Evolutionary conservation across 2,888 invertebrate species (phyloP).

Genomic region (Chloroclysta siterata): DNA sequence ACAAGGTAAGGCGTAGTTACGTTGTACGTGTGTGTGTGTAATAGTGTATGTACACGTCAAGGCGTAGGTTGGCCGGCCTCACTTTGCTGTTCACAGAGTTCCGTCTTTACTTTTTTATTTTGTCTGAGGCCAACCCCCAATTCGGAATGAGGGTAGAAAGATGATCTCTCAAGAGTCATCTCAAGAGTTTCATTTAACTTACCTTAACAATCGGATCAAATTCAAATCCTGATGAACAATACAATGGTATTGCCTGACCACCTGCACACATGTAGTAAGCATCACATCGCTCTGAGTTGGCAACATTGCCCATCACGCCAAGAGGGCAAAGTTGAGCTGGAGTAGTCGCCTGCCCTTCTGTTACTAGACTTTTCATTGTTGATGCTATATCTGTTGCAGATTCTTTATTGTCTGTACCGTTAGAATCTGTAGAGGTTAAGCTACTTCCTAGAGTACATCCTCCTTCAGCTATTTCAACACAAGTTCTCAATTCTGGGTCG

Average conservation of each 20-base stretch:
- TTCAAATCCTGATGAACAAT: constrained; percentile 35
- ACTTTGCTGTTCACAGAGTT: no score
- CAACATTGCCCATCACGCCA: not conserved
- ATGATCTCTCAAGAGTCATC: no score
- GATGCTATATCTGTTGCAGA: not conserved
- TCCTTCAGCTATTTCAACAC: constrained; percentile 33
- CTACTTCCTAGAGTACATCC: constrained; percentile 31
- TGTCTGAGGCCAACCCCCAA: no score
- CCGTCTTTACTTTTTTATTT: no score
- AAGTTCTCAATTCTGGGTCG: constrained; percentile 14
- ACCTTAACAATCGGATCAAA: constrained; percentile 37
- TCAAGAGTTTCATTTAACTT: constrained; percentile 15
- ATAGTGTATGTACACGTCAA: no score
- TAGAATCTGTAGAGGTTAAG: not conserved
- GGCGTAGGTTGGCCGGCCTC: no score
- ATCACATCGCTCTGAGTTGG: constrained; percentile 3
- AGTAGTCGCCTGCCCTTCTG: not conserved
- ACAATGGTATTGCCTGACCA: constrained; percentile 1
- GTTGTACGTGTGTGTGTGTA: no score
- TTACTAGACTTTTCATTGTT: not conserved
- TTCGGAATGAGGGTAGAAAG: no score
- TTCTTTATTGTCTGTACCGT: not conserved
- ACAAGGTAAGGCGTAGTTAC: no score
- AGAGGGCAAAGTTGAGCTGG: not conserved
- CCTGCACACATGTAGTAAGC: constrained; percentile 3